Base-by-base conservation (phyloP, 2,888 invertebrate species). In the Drosophila lacicola region DNA sequence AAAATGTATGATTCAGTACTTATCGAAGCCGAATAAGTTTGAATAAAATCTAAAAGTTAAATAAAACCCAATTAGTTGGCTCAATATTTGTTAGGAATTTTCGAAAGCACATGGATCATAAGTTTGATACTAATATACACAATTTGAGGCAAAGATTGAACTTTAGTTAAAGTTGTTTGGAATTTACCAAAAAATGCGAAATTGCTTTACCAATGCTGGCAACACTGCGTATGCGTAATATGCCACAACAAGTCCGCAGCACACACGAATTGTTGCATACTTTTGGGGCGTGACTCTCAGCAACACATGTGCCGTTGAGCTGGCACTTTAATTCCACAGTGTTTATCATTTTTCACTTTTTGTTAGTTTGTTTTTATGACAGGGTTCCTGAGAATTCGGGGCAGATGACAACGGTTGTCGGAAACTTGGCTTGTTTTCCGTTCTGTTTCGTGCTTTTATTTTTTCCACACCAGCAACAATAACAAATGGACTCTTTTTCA, bases 401-500 rank as follows among this genome's bases (percentile, higher is more conserved):
- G 45, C 47, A 68, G 64, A 78, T 80, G 81, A 77, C 73, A 82
- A 70, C 74, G 63, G 53, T 69, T 85, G 89, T 70, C 71, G 73
- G 68, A 80, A 86, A 78, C 84, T 86, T 89, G 79, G 63, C 62
- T 49, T 46, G 46, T 46, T 56, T 56, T 50, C n/a, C 39, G 29
- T 33, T 29, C 1, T 53, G 41, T 53, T 29, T 29, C 29, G 29
- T 41, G 29, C 29, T 17, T 47, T 64, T 53, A 36, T 37, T 61
- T 29, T 33, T n/a, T 13, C 17, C 25, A 25, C 10, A 25, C 14
- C 39, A 78, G 36, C 56, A 63, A 57, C 64, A 70, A 50, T 55
- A 84, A 86, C 62, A 70, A 82, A 84, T 61, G 62, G 61, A 62
- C 63, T 76, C 53, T 72, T 89, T 86, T 82, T 71, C 61, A 70